Conservation (phyloP, 2,888 invertebrate species). For the Cremastinae sp. region DNA sequence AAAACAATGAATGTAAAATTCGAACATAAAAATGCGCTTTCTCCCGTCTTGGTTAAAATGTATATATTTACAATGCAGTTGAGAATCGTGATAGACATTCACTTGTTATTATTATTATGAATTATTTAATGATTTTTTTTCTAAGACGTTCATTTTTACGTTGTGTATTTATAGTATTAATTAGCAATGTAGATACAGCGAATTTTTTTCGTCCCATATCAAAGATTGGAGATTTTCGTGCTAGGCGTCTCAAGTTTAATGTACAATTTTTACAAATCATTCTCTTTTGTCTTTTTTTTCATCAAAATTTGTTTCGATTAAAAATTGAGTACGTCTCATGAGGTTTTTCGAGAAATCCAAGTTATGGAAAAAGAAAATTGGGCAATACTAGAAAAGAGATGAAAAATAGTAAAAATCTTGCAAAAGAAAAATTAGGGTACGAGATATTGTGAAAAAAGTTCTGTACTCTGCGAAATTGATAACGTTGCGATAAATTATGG, state of each 20-base stretch:
- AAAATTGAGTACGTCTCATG: constrained; percentile 34
- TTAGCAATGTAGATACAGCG: constrained; percentile 8
- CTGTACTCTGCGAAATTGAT: not conserved
- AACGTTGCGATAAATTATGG: not conserved
- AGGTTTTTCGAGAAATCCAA: constrained; percentile 40
- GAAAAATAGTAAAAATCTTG: constrained; percentile 1
- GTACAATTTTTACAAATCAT: not conserved
- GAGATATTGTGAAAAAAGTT: not conserved
- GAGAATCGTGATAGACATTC: constrained; percentile 70
- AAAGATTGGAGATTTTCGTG: constrained; percentile 26
- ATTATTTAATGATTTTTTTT: constrained; percentile 47
- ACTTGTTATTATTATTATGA: constrained; percentile 57
- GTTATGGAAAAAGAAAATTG: constrained; percentile 28
- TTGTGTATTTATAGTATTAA: constrained; percentile 42
- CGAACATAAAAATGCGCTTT: constrained; percentile 41
- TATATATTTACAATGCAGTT: constrained; percentile 72
- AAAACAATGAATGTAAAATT: constrained; percentile 46
- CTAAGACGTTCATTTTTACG: constrained; percentile 43
- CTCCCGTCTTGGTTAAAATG: constrained; percentile 46
- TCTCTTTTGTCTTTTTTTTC: constrained; percentile 59
- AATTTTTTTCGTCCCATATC: constrained; percentile 34
- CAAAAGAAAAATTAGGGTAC: not conserved
- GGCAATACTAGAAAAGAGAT: constrained; percentile 35
- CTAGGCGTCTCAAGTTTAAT: constrained; percentile 32
- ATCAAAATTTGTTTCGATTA: not conserved